Base-by-base conservation (phyloP, 1,140 invertebrate species). In the Procambarus clarkii region DNA sequence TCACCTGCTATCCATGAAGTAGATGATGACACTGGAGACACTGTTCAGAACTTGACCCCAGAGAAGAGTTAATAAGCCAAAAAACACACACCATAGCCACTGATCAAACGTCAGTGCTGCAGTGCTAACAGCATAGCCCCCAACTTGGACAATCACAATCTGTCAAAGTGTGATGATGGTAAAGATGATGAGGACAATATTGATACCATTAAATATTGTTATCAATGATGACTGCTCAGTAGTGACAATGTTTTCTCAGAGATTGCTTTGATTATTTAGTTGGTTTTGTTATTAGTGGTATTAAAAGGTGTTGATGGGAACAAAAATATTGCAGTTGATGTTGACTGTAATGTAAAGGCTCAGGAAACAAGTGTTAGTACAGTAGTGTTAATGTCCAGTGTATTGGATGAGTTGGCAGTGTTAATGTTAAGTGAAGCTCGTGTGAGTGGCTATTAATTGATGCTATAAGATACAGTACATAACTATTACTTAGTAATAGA, bases 121-220 rank as follows among this genome's bases (percentile, higher is more conserved):
- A 2, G 96, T 96, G 24, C 94, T 95, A 94, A 97, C 97, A 80
- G 95, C 96, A 88, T 95, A 93, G n/a, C 96, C 95, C 78, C 96
- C 96, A 94, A 95, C 95, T 93, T 96, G 95, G 48, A 97, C 95
- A 85, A 97, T 96, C 45, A 97, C 80, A 76, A 96, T 94, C 95
- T 96, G 93, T 18, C 60, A 64, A 8, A 93, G 92, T 4, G 18
- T 74, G 0, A 34, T 74, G 5, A 8, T 74, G 2, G 8, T 34
- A 21, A 74, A 18, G 64, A 13, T 69, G 64, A 13, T 5, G 64
- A 13, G 4, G 64, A 21, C 21, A 18, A 18, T 69, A 18, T 4
- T 21, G 18, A 21, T 21, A 18, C 3, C 13, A 2, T 58, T 13
- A 58, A 34, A 13, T 58, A 58, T 8, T 58, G 54, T 58, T 69